Percentiles rank a stretch among this genome's conserved stretches.
phyloP scores from a whole-genome alignment of 2,113 vertebrate species.

The Nannospalax galili region DNA sequence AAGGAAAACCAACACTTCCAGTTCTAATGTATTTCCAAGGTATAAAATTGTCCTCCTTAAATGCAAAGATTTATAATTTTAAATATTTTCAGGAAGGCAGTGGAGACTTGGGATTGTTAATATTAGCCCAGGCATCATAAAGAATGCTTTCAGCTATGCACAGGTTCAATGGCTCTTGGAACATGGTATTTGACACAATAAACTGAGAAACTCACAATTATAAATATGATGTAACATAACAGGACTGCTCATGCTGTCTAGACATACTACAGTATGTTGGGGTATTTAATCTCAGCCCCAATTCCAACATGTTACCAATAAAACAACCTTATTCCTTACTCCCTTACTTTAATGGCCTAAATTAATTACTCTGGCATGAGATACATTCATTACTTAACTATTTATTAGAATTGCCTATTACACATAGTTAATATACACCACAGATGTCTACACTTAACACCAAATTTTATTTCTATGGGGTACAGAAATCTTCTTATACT shows the following conservation, averaged over 20 bases:
- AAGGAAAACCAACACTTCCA: not conserved
- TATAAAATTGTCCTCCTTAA: constrained; percentile 15
- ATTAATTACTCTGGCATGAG: not conserved
- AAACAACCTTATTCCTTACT: not conserved
- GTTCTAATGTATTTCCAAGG: not conserved
- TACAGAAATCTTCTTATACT: not conserved
- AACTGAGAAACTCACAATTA: constrained; percentile 23
- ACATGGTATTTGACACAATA: not conserved
- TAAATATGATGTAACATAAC: not conserved
- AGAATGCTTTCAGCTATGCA: not conserved
- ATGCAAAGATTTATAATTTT: not conserved
- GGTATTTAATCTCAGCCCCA: not conserved
- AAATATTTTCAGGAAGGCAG: not conserved
- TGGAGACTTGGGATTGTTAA: not conserved
- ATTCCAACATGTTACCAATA: not conserved
- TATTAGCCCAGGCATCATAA: not conserved
- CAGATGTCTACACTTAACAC: not conserved
- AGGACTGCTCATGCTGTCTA: constrained; percentile 7
- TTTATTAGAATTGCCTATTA: constrained; percentile 32
- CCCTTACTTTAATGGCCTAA: not conserved
- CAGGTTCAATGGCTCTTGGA: not conserved
- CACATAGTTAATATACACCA: not conserved
- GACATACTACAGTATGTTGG: not conserved
- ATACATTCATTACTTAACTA: constrained; percentile 16
- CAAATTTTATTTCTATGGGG: not conserved